Conservation (phyloP, 2,888 invertebrate species). For the Allophyes oxyacanthae region DNA sequence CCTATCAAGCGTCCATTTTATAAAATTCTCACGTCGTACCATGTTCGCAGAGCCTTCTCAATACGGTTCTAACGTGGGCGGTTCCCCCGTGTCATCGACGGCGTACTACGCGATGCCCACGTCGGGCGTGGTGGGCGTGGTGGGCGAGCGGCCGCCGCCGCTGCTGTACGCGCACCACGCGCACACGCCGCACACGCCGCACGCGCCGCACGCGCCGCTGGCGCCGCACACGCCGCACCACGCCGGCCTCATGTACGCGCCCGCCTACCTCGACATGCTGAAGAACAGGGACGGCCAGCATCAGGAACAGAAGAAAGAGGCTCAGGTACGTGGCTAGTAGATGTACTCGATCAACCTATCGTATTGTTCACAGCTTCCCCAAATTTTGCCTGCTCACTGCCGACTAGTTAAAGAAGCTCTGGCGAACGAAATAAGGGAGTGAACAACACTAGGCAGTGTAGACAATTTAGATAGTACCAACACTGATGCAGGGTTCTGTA, state of each 20-base stretch:
- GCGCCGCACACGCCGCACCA: constrained; percentile 79
- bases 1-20: too few relatives aligned
- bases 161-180: constrained; percentile 82
- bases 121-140: constrained; percentile 80
- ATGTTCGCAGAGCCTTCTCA: constrained; percentile 71
- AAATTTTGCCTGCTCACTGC: too few relatives aligned
- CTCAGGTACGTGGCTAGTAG: constrained; percentile 67
- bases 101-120: constrained; percentile 83
- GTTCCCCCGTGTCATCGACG: constrained; percentile 70
- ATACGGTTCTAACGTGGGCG: constrained; percentile 77
- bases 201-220: constrained; percentile 76
- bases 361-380: too few relatives aligned
- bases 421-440: too few relatives aligned
- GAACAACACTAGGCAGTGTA: too few relatives aligned
- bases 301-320: constrained; percentile 79
- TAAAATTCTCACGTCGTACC: background rate
- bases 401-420: too few relatives aligned
- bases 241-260: too few relatives aligned
- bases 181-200: constrained; percentile 82
- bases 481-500: too few relatives aligned
- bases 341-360: background rate
- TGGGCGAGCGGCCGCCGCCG: constrained; percentile 81
- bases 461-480: too few relatives aligned
- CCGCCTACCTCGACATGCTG: constrained; percentile 82
- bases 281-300: constrained; percentile 81